Percentiles rank a stretch among this genome's conserved stretches.
These are phyloP conservation scores for Megamerina dolium DNA, from an alignment of 2,888 invertebrate genomes.

Conservation along the genomic window DNA sequence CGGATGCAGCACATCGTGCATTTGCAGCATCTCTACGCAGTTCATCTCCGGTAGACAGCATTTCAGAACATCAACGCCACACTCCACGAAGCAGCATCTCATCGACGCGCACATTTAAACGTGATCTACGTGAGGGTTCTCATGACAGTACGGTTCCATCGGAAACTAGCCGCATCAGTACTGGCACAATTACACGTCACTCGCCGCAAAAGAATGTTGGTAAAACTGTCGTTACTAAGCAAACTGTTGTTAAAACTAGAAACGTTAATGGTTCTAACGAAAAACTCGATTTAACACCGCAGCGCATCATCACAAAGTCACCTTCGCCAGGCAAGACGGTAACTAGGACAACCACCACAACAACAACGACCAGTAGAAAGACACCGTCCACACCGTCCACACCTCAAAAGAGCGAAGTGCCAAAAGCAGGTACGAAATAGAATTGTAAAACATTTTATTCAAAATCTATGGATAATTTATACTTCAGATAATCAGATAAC, in stretches of 20 bases:
- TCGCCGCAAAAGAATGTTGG: constrained; percentile 35
- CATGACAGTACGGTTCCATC: constrained; percentile 45
- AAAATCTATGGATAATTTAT: too few relatives aligned
- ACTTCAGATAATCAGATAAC: constrained; percentile 46
- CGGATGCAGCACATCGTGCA: constrained; percentile 67
- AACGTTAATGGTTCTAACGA: constrained; percentile 32
- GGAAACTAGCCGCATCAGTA: constrained; percentile 45
- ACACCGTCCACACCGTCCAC: constrained; percentile 16
- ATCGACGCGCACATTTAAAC: constrained; percentile 33
- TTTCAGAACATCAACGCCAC: constrained; percentile 28
- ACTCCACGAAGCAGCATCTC: constrained; percentile 41
- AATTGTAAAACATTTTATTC: constrained; percentile 22
- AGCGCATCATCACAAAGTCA: constrained; percentile 31
- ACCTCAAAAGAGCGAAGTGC: constrained; percentile 25
- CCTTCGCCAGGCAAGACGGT: constrained; percentile 26
- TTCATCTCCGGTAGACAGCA: constrained; percentile 54
- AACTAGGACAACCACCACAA: constrained; percentile 24
- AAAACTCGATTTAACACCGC: constrained; percentile 31
- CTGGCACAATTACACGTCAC: constrained; percentile 40
- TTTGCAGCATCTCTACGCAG: constrained; percentile 69
- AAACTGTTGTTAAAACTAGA: constrained; percentile 31
- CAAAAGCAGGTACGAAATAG: constrained; percentile 44
- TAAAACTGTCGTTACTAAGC: constrained; percentile 28
- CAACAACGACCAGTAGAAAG: constrained; percentile 21
- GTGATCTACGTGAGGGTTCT: constrained; percentile 43